Base-by-base conservation (phyloP, 1,140 invertebrate genomes). In the Zaprionus davidi region DNA sequence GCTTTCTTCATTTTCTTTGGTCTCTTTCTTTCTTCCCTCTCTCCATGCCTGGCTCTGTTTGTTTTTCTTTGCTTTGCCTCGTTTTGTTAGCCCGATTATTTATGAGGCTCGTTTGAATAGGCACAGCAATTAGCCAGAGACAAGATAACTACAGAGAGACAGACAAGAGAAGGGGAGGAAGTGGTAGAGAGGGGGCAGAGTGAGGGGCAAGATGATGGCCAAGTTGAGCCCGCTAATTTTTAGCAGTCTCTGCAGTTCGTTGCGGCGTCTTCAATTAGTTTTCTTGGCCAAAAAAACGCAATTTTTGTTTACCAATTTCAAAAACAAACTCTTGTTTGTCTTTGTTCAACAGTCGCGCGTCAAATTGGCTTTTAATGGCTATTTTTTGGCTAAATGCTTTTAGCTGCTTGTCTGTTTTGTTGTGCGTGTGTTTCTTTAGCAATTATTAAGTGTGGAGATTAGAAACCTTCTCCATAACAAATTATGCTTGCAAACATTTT, bases 361-460 rank as follows among this genome's bases (percentile, higher is more conserved):
- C 71, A 85, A 84, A 85, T 85, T 76, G 82, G 31, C 56, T 86
- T 85, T 85, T 85, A 85, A 85, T 85, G 82, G 82, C 82, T n/a
- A 46, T 46, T 72, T 71, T 78, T 85, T 70, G 81, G 81, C 51
- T 58, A 70, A 75, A 62, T 24, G 67, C 66, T 63, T 70, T 70
- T 75, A 63, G 72, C 58, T 46, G n/a, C 17, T 44, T 46, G 6
- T 3, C 7, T 17, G 1, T 38, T 13, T 38, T 38, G n/a, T 3
- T 17, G 7, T 0, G 22, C 22, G 22, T 24, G 22, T 41, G 12
- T 46, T 46, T 46, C 7, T 46, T 46, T 46, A 46, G 3, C 41
- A 46, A 46, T 46, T 46, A 46, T 41, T 41, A 34, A 34, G 15
- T 41, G 38, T 6, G 38, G 0, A 34, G 31, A 34, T 34, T 34